Percentiles rank a stretch among this genome's conserved stretches.
Conservation (phyloP, 2,888 invertebrate genomes). For the Gerris lacustris region DNA sequence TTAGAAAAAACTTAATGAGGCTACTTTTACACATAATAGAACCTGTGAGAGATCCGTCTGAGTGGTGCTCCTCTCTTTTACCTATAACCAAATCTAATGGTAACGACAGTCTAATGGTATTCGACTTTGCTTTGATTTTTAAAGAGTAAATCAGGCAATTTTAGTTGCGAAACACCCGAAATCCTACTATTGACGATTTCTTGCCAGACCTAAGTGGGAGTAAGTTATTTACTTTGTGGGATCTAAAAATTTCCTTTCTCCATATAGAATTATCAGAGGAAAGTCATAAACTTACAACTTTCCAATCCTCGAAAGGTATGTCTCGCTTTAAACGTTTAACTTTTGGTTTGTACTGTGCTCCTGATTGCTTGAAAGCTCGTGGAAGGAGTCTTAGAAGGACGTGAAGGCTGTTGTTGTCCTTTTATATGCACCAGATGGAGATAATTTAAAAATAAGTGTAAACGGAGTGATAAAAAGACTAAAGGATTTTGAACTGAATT, state of each 20-base stretch:
- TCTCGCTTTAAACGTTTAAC: conserved; percentile 28
- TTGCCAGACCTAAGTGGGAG: neutral
- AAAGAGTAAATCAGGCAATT: neutral
- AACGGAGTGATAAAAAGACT: conserved; percentile 5
- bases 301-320: conserved; percentile 28
- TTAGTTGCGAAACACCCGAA: neutral
- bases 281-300: conserved; percentile 15
- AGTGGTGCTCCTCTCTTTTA: neutral
- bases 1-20: neutral
- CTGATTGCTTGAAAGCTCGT: conserved; percentile 25
- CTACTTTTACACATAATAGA: too few species aligned
- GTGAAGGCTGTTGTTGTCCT: conserved; percentile 18
- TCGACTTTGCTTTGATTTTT: neutral
- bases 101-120: too few species aligned
- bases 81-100: neutral
- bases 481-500: conserved; percentile 12
- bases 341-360: conserved; percentile 26
- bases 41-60: too few species aligned
- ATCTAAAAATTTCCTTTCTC: neutral
- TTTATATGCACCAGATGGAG: conserved; percentile 11
- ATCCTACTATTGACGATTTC: neutral
- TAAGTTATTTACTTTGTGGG: neutral
- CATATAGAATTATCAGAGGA: neutral
- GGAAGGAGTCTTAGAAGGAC: conserved; percentile 22
- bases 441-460: conserved; percentile 9